Evolutionary conservation across 2,888 invertebrate genomes (phyloP), one percentile per base, ranked within the genome.

Genomic region (Dynastes maya): DNA sequence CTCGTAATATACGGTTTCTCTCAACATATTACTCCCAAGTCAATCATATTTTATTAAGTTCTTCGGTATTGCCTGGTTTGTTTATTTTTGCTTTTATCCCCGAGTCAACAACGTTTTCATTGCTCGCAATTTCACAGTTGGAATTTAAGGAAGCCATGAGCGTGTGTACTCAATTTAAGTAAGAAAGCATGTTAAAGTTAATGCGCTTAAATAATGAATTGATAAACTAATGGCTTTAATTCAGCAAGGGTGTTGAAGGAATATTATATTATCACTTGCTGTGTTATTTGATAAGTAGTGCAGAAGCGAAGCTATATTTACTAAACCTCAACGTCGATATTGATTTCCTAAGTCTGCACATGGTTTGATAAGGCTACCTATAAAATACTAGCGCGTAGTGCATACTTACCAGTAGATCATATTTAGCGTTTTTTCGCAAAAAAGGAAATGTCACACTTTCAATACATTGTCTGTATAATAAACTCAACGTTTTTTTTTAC

Each of bases 11-110:
- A 45, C 8, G 11, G 45, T 45, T 8, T 45, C 32, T 63, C 29
- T 2, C n/a, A 2, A 2, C n/a, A 27, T 13, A 29, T 32, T 32
- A 32, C 11, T 32, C 13, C 32, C 63, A 11, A 63, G 29, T 58
- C n/a, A 22, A 32, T 63, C 29, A 63, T 32, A 32, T 63, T 63
- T 63, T 63, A 63, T 63, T 63, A 63, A 63, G 32, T 8, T 29
- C 29, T 27, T 11, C 32, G 29, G 11, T 27, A 13, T 63, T 13
- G 29, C 29, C 11, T 63, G 63, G n/a, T 32, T 55, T 63, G 32
- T 63, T 63, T 32, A 37, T 63, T 63, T 32, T 63, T 63, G 63
- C 63, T 63, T 29, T 63, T 32, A 63, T 9, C 32, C 29, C 13
- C 29, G 11, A 13, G 9, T 2, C 63, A 8, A 11, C 29, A 32